phyloP scores from a whole-genome alignment of 2,888 invertebrate genomes.

The Diloba caeruleocephala region DNA sequence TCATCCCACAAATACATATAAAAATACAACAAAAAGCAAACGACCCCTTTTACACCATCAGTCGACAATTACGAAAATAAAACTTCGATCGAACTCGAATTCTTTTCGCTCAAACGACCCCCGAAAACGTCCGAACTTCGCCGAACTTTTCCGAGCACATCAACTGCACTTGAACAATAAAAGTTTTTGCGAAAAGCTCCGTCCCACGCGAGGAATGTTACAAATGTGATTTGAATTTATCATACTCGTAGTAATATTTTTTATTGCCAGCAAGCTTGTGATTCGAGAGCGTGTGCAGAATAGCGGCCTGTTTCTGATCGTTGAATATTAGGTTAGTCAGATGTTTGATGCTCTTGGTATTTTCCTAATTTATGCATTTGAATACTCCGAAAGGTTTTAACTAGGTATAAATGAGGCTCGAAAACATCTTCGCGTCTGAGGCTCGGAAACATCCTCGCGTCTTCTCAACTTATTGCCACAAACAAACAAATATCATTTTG shows the following conservation, averaged over 20 bases:
- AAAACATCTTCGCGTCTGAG: too few species aligned
- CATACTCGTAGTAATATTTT: conserved; percentile 50
- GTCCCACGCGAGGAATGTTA: conserved; percentile 43
- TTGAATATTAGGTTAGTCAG: conserved; percentile 28
- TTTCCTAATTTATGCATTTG: too few species aligned
- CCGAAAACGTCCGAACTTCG: conserved; percentile 25
- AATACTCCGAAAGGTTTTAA: too few species aligned
- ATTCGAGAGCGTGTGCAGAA: conserved; percentile 48
- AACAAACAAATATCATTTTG: too few species aligned
- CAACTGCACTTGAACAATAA: conserved; percentile 52
- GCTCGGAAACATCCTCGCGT: too few species aligned
- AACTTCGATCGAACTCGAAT: conserved; percentile 31
- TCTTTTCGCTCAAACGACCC: conserved; percentile 30
- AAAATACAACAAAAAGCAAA: too few species aligned
- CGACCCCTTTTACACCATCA: conserved; percentile 19
- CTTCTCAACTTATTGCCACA: too few species aligned
- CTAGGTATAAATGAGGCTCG: too few species aligned
- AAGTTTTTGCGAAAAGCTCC: conserved; percentile 45
- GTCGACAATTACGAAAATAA: conserved; percentile 26
- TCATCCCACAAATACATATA: conserved; percentile 2
- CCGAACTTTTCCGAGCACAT: conserved; percentile 31
- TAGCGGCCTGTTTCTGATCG: conserved; percentile 30
- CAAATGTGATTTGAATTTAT: conserved; percentile 60
- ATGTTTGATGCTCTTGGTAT: conserved; percentile 7
- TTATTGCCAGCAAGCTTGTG: conserved; percentile 51